A percentile compares a stretch with the other conserved stretches of the same genome.
phyloP scores from a whole-genome alignment of 2,113 vertebrate species.

The Porphyrio hochstetteri region DNA sequence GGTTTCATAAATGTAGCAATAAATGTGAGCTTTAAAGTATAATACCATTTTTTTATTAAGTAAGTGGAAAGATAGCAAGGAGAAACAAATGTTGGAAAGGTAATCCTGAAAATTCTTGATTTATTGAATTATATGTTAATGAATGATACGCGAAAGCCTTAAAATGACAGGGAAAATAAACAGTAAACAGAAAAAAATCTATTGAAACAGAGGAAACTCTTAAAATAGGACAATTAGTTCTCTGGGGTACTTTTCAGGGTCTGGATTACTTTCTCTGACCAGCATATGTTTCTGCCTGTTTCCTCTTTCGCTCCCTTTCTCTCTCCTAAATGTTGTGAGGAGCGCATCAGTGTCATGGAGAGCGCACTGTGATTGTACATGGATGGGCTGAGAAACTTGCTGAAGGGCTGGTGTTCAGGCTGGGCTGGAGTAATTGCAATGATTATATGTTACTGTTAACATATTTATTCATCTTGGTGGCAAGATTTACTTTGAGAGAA shows the following conservation, averaged over 20 bases:
- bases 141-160: background rate
- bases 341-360: background rate
- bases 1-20: background rate
- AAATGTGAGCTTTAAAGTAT: background rate
- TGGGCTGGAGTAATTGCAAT: background rate
- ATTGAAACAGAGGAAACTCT: background rate
- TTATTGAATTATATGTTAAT: background rate
- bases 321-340: background rate
- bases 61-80: background rate
- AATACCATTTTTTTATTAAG: background rate
- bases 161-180: background rate
- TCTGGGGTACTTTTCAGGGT: background rate
- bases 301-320: background rate
- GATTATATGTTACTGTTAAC: background rate
- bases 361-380: background rate
- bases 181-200: background rate
- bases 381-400: background rate
- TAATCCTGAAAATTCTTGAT: background rate
- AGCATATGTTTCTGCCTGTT: background rate
- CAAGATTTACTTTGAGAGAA: background rate
- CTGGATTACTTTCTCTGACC: background rate
- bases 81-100: background rate
- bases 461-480: background rate
- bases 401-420: background rate
- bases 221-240: background rate